phyloP scores from a whole-genome alignment of 2,797 vertebrate species.

The Sebastes kiyomatsui region DNA sequence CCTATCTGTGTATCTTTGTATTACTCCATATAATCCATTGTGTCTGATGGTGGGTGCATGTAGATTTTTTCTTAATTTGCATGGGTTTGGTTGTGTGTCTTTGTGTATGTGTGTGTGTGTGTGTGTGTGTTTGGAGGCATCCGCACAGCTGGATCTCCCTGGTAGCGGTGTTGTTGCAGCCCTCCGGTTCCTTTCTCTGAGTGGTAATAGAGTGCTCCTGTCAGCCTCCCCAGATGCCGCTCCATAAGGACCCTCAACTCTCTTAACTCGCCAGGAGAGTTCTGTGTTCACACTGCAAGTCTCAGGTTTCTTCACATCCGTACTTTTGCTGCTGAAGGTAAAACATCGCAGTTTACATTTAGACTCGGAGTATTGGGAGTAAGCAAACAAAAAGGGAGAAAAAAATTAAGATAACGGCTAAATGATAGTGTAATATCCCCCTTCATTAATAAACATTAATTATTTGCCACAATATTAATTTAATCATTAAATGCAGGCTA shows the following conservation, averaged over 20 bases:
- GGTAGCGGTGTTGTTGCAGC: constrained; percentile 70
- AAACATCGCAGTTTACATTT: background rate
- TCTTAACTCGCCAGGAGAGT: constrained; percentile 59
- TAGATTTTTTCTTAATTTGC: constrained; percentile 54
- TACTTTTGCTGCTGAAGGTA: constrained; percentile 19
- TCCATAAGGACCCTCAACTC: constrained; percentile 75
- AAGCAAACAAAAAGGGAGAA: background rate
- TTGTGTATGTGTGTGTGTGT: constrained; percentile 23
- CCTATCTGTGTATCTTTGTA: background rate
- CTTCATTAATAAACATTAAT: background rate
- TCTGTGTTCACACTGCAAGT: constrained; percentile 47
- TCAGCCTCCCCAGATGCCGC: constrained; percentile 81
- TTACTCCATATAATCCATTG: constrained; percentile 30
- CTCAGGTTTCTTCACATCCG: constrained; percentile 7
- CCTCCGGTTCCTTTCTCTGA: constrained; percentile 81
- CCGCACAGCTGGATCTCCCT: constrained; percentile 82
- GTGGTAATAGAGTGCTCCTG: constrained; percentile 81
- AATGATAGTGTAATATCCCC: background rate
- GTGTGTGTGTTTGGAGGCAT: constrained; percentile 60
- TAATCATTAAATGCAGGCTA: background rate
- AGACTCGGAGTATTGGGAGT: background rate
- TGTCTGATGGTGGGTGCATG: background rate
- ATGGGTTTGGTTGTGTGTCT: constrained; percentile 37
- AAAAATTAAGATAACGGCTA: background rate
- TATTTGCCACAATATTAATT: background rate